A percentile compares a stretch with the other conserved stretches of the same genome.
These are phyloP conservation scores for Aurelia sp. DNA, from an alignment of 30 jellyfish, hydroid and myxozoan genomes.

Conservation along the genomic window DNA sequence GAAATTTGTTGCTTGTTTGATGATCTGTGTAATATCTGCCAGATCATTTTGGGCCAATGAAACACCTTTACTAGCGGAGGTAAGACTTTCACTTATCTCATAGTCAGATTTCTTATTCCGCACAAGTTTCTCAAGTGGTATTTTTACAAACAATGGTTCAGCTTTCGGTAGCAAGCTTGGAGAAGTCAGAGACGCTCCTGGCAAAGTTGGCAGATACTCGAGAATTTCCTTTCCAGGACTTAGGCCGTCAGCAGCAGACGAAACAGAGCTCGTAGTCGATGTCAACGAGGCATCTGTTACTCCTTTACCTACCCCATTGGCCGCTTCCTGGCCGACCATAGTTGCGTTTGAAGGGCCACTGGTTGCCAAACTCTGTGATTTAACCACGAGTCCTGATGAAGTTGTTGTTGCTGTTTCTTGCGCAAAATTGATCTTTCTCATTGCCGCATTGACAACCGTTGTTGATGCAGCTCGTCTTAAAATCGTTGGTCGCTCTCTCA, in stretches of 20 bases:
- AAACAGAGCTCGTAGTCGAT: not conserved
- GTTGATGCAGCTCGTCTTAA: conserved; percentile 5
- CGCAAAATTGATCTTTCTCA: not conserved
- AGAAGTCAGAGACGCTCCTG: conserved; percentile 31
- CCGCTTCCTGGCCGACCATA: not conserved
- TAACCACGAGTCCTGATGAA: not conserved
- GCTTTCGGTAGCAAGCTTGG: not conserved
- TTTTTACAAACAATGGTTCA: conserved; percentile 11
- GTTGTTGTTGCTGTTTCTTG: not conserved
- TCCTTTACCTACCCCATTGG: too few relatives aligned
- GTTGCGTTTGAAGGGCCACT: not conserved
- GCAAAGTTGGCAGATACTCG: conserved; percentile 43
- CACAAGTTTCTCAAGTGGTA: conserved; percentile 25
- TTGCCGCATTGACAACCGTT: not conserved
- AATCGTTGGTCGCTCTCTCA: conserved; percentile 5
- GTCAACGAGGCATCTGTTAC: not conserved
- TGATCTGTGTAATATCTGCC: conserved; percentile 38
- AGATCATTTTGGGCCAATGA: not conserved
- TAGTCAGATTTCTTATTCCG: conserved; percentile 8
- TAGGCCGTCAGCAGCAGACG: not conserved
- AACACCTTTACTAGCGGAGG: not conserved
- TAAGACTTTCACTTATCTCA: not conserved
- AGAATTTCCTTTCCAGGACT: conserved; percentile 18
- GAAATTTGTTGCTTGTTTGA: conserved; percentile 26
- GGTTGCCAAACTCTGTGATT: not conserved